Percentiles rank a stretch among this genome's conserved stretches.
Conservation (phyloP, 2,113 vertebrate species). For the Toxostoma redivivum region DNA sequence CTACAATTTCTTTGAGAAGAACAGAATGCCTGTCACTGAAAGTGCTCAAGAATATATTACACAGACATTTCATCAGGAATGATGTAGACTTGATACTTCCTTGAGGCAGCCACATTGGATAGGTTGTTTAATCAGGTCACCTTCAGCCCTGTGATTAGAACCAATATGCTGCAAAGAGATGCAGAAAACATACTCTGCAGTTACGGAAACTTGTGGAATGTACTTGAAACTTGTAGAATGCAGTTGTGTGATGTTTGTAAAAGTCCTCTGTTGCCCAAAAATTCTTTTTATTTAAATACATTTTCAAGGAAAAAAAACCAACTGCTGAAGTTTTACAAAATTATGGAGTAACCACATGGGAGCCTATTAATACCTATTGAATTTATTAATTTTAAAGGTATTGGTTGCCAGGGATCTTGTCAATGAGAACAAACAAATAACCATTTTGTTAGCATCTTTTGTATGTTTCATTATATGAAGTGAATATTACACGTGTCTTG, state of each 20-base stretch:
- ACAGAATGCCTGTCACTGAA: not conserved
- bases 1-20: not conserved
- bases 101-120: not conserved
- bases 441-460: not conserved
- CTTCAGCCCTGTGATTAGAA: not conserved
- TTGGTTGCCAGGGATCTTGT: not conserved
- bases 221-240: not conserved
- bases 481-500: not conserved
- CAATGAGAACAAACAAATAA: not conserved
- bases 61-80: not conserved
- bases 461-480: not conserved
- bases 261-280: not conserved
- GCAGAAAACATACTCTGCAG: not conserved
- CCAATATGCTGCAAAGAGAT: not conserved
- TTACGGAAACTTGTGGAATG: not conserved
- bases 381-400: not conserved
- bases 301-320: not conserved
- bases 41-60: not conserved
- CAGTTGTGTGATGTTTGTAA: not conserved
- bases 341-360: not conserved
- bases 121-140: not conserved
- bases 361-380: not conserved
- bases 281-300: not conserved
- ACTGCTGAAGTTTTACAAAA: not conserved
- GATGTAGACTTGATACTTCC: not conserved